Evolutionary conservation across 2,888 invertebrate genomes (phyloP), one percentile per base, ranked within the genome.

Genomic region (Drosophila helvetica): DNA sequence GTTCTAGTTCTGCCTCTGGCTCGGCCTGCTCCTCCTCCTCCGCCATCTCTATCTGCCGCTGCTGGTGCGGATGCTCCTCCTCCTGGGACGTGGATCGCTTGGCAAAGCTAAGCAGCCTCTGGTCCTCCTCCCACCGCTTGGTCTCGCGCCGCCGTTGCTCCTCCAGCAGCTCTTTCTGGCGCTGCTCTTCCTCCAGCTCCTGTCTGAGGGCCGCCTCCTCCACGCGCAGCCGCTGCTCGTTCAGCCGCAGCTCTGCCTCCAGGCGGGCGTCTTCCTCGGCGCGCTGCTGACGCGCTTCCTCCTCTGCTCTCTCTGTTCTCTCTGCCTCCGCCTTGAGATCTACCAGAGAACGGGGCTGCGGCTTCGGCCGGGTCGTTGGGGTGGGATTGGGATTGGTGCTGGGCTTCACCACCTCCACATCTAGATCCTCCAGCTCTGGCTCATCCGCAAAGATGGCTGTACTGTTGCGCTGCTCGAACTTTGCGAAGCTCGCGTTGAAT

Each of bases 121-220:
- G 85, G 74, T 90, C 90, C 70, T 91, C 91, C 58, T 90, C 86
- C 19, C 80, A 81, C 0, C 90, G 84, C 51, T 91, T 90, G 10
- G 84, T 78, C 25, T 91, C 86, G 10, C 89, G 89, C 7, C 82
- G 74, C n/a, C 79, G 79, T 61, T 90, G 83, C 54, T 88, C 84
- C 48, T 84, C 79, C 43, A 61, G 19, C 22, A 61, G 38, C 1
- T 46, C 45, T 6, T 50, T 50, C 19, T 25, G 71, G 72, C 9
- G 22, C 22, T 76, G 74, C 57, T 89, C 81, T 19, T 85, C 73
- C 25, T 78, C 73, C 3, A 77, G 33, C 59, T 90, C 89, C 3
- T 78, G 70, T 45, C 80, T 80, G 50, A 90, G 54, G 3, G 85
- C 81, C n/a, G 59, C 70, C 54, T 90, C 89, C 57, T 88, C 86